A percentile compares a stretch with the other conserved stretches of the same genome.
Conservation (phyloP, 2,797 vertebrate genomes). For the Protonibea diacanthus region DNA sequence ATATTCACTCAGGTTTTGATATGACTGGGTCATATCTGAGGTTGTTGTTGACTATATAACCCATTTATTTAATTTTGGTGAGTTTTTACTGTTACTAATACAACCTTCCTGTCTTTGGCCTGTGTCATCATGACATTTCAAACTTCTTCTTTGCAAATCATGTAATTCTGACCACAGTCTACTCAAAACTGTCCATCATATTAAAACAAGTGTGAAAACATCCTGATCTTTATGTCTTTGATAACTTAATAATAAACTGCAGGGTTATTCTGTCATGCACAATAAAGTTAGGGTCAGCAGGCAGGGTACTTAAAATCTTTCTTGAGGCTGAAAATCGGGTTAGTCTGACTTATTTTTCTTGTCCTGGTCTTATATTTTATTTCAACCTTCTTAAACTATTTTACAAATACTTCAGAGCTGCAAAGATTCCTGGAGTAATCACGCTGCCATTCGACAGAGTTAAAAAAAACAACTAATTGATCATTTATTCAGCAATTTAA, state of each 20-base stretch:
- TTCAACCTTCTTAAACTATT: neutral
- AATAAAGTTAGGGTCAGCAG: neutral
- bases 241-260: neutral
- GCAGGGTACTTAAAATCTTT: neutral
- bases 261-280: neutral
- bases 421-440: neutral
- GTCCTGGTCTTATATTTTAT: neutral
- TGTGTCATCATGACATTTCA: slow-evolving; percentile 16
- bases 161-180: neutral
- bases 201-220: neutral
- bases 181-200: neutral
- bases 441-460: neutral
- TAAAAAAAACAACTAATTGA: neutral
- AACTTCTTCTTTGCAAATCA: neutral
- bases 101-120: neutral
- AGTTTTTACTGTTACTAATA: neutral
- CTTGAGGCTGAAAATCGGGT: neutral
- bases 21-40: neutral
- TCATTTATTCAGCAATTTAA: neutral
- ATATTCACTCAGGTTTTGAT: neutral
- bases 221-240: neutral
- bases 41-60: slow-evolving; percentile 1
- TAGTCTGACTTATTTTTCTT: neutral
- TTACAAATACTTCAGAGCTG: neutral
- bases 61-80: neutral